A percentile compares a stretch with the other conserved stretches of the same genome.
Conservation (phyloP, 2,888 invertebrate species). For the Punctoribates punctum region DNA sequence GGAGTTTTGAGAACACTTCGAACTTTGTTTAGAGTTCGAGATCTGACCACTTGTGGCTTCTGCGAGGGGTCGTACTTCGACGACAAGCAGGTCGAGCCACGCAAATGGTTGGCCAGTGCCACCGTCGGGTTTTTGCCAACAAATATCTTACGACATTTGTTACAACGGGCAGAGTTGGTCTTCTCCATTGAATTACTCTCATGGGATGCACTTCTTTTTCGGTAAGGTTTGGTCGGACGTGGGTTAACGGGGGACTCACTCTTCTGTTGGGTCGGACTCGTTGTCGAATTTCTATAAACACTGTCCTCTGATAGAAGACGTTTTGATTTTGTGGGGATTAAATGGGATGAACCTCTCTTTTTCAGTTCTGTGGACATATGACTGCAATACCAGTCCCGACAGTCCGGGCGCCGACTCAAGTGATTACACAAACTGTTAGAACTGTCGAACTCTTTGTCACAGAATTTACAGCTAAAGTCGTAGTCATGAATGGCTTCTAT, state of each 20-base stretch:
- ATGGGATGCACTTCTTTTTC: background rate
- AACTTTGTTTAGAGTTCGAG: background rate
- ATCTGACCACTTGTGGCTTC: background rate
- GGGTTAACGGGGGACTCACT: background rate
- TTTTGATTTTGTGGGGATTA: background rate
- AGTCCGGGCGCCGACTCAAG: slow-evolving; percentile 37
- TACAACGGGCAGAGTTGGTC: slow-evolving; percentile 31
- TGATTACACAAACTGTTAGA: slow-evolving; percentile 38
- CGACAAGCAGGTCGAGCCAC: slow-evolving; percentile 14
- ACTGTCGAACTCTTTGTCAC: slow-evolving; percentile 8
- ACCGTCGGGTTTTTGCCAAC: slow-evolving; percentile 40
- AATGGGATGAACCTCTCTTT: background rate
- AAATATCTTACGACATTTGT: slow-evolving; percentile 37
- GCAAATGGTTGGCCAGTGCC: slow-evolving; percentile 39
- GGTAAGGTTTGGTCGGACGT: background rate
- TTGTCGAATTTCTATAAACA: too few relatives aligned
- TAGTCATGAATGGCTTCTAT: slow-evolving; percentile 16
- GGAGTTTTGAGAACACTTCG: too few relatives aligned
- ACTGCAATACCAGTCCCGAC: slow-evolving; percentile 34
- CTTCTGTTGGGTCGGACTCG: background rate
- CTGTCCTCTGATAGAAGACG: background rate
- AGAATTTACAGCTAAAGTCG: slow-evolving; percentile 27
- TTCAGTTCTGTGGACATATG: slow-evolving; percentile 19
- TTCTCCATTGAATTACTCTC: background rate
- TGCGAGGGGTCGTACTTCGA: background rate